These are phyloP conservation scores for Drosophila tsacasi DNA, from an alignment of 1,140 invertebrate species.

Conservation along the genomic window DNA sequence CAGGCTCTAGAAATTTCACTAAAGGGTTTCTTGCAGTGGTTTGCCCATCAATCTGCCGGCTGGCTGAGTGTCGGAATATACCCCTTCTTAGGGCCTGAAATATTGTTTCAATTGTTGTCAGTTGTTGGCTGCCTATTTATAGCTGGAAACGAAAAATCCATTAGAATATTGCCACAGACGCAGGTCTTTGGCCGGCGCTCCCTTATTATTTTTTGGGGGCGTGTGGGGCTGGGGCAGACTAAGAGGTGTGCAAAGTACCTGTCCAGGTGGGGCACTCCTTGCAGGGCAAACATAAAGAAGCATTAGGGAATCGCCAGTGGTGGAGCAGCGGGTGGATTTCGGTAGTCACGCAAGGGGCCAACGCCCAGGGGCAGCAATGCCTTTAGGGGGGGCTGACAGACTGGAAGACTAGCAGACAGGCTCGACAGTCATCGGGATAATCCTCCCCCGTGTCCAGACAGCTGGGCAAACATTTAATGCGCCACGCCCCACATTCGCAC, in stretches of 20 bases:
- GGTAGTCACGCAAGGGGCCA: conserved; percentile 63
- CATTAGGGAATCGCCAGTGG: conserved; percentile 44
- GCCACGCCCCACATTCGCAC: conserved; percentile 43
- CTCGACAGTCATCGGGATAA: conserved; percentile 32
- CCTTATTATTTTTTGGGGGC: neutral
- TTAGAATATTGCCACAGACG: conserved; percentile 61
- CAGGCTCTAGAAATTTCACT: neutral
- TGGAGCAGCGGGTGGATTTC: conserved; percentile 7
- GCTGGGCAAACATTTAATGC: conserved; percentile 58
- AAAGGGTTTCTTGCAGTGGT: conserved; percentile 13
- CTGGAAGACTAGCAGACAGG: conserved; percentile 5
- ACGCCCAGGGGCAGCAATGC: conserved; percentile 39
- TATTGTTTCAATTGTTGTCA: conserved; percentile 46
- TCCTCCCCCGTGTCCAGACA: conserved; percentile 27
- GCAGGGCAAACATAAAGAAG: conserved; percentile 51
- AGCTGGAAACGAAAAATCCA: conserved; percentile 52
- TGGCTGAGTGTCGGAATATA: conserved; percentile 3
- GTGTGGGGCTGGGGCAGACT: conserved; percentile 16
- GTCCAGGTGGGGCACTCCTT: conserved; percentile 8
- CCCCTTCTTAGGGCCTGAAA: conserved; percentile 18
- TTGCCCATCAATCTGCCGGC: conserved; percentile 11
- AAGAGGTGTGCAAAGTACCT: conserved; percentile 29
- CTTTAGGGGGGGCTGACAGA: conserved; percentile 12
- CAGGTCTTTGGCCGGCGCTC: conserved; percentile 10
- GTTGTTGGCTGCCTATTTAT: conserved; percentile 29